Evolutionary conservation across 53 echinoderm and acorn worm genomes (phyloP), one percentile per base, ranked within the genome.

Genomic region (Actinopyga echinites): DNA sequence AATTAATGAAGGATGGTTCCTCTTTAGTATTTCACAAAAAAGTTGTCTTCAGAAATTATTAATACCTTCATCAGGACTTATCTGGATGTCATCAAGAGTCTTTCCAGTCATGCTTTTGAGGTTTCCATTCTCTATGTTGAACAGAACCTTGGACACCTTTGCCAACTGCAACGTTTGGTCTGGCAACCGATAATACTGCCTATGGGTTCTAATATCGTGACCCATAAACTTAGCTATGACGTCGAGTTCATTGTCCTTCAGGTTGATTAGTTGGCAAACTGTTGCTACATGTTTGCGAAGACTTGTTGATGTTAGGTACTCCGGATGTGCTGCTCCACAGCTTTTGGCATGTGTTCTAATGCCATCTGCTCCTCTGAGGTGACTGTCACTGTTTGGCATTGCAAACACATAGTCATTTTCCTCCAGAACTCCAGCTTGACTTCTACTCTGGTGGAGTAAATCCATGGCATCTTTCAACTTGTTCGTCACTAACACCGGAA

Each of bases 231-330:
- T 69, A 15, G 93, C 93, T 17, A 93, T 58, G 0, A 93, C 59
- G 54, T 93, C 93, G 6, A 90, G 68, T 55, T 93, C 93, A 74
- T 89, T 95, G 54, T 91, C 91, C 53, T 91, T 85, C 45, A 91
- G 59, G 78, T 91, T 94, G 82, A 89, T 91, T 30, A 87, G 71
- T 56, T 89, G 86, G 8, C 89, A 91, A 52, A 91, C 78, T 30
- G 89, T 89, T 5, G 86, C 89, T 24, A 94, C 89, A 15, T 94
- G 94, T 49, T 94, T 94, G 21, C 91, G 66, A 45, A 94, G 82
- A 17, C 86, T 54, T 9, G 87, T 91, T 45, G 94, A 86, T 74
- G 88, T 55, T 69, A 94, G 34, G 53, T 59, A 69, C 61, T 91
- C 89, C 19, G 93, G 93, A 55, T 91, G 83, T 34, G 60, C 68